These are phyloP conservation scores for Eretmocerus hayati DNA, from an alignment of 2,888 invertebrate genomes.

Conservation along the genomic window DNA sequence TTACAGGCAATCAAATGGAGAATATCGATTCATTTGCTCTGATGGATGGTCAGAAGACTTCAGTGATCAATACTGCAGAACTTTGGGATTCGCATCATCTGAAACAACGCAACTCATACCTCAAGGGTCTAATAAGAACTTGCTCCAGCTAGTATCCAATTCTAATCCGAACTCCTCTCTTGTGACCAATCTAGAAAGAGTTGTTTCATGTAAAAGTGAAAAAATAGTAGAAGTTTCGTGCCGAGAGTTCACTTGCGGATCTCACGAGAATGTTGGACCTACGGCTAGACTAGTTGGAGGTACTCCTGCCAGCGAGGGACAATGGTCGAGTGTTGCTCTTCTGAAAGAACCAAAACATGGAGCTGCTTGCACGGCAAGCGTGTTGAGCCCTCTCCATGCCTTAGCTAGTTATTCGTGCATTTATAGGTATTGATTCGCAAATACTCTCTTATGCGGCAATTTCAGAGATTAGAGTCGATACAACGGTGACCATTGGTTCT, in stretches of 20 bases:
- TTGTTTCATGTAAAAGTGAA: constrained; percentile 44
- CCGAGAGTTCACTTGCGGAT: constrained; percentile 48
- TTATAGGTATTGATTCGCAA: constrained; percentile 39
- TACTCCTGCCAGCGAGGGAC: constrained; percentile 47
- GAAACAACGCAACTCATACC: constrained; percentile 46
- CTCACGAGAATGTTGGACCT: constrained; percentile 36
- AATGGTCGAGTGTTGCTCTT: constrained; percentile 55
- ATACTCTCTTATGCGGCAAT: too few relatives aligned
- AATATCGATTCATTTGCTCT: constrained; percentile 50
- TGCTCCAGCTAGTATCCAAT: constrained; percentile 40
- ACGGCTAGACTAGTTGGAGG: constrained; percentile 51
- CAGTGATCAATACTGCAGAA: constrained; percentile 52
- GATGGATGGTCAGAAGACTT: constrained; percentile 52
- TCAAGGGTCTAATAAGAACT: constrained; percentile 46
- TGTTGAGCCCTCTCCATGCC: constrained; percentile 44
- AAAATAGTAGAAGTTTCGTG: constrained; percentile 52
- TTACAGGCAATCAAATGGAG: constrained; percentile 34
- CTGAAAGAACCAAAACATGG: constrained; percentile 42
- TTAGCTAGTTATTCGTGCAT: constrained; percentile 45
- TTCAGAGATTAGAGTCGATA: too few relatives aligned
- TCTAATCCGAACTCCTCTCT: constrained; percentile 35
- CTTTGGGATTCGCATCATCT: constrained; percentile 51
- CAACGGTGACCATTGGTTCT: too few relatives aligned
- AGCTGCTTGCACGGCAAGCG: constrained; percentile 44
- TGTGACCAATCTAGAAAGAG: constrained; percentile 47